These are phyloP conservation scores for Ophioderma brevispina DNA, from an alignment of 35 echinoderm and acorn worm genomes.

Conservation along the genomic window DNA sequence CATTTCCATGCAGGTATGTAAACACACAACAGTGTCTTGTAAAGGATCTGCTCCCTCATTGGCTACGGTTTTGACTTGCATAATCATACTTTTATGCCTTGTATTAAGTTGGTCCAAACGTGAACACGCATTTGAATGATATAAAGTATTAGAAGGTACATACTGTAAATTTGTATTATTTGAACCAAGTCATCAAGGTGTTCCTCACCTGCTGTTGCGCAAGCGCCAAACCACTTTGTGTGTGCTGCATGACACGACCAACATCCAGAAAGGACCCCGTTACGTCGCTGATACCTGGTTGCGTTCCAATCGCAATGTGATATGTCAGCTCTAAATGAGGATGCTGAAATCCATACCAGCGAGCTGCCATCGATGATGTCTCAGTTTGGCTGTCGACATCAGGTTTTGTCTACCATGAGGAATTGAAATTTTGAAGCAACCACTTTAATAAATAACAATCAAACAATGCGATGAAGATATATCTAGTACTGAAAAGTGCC, in stretches of 20 bases:
- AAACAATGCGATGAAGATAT: not conserved
- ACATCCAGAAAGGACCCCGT: not conserved
- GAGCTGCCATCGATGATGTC: not conserved
- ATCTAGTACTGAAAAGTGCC: too few relatives aligned
- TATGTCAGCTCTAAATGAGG: not conserved
- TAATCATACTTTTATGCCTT: not conserved
- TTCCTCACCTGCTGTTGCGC: not conserved
- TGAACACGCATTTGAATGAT: not conserved
- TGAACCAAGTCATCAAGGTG: not conserved
- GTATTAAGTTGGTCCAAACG: not conserved
- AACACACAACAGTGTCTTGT: too few relatives aligned
- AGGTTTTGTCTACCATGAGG: not conserved
- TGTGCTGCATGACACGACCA: not conserved
- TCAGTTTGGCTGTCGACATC: not conserved
- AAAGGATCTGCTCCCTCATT: too few relatives aligned
- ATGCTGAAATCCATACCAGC: too few relatives aligned
- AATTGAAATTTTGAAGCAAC: not conserved
- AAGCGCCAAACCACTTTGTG: not conserved
- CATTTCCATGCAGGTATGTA: too few relatives aligned
- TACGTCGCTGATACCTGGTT: not conserved
- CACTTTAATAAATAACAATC: not conserved
- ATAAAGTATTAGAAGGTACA: not conserved
- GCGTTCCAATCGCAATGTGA: constrained; percentile 3
- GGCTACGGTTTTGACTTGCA: not conserved
- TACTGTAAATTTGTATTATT: not conserved